Base-by-base conservation (phyloP, 2,888 invertebrate genomes). In the Cephonodes hylas region DNA sequence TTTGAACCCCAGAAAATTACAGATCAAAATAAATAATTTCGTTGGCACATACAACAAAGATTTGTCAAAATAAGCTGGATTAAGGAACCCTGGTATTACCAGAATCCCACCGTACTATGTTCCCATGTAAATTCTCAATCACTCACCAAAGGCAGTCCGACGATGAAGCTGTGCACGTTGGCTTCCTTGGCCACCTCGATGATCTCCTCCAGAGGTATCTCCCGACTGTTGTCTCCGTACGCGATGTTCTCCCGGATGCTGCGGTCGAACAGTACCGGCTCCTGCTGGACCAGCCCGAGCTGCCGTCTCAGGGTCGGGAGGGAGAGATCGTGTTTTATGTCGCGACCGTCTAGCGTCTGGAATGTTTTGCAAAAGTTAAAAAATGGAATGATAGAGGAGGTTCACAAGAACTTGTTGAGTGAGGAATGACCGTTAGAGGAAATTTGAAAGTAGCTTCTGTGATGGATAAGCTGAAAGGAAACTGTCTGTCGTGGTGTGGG, bases 181-280 rank as follows among this genome's bases (percentile, higher is more conserved):
- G 97, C 96, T 77, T 94, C 94, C 69, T 94, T 94, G 2, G 96
- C 96, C 0, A 95, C 96, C 38, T 90, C 89, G 1, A 96, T 94
- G 63, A 97, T 93, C 79, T 96, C 96, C 4, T 93, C 93, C 90
- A 95, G 93, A 15, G 93, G 75, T 31, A 95, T 94, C 4, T 81
- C 78, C 0, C 95, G 88, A 27, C 86, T 83, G 78, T 95, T 95
- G 81, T 96, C 96, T 0, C 97, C 98, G 83, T 97, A 97, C 0
- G 96, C 95, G 76, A 98, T 97, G 85, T 98, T 98, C 74, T 97
- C 96, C 0, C 94, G 93, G 59, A 98, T 95, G 60, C 95, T 95
- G 63, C 96, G 93, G 76, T 96, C 96, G 89, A 98, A 97, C 31
- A 98, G 93, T 3, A 95, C 94, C 0, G 97, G 97, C 77, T 98